These are phyloP conservation scores for Trichoplusia ni DNA, from an alignment of 1,140 invertebrate genomes.

Conservation along the genomic window DNA sequence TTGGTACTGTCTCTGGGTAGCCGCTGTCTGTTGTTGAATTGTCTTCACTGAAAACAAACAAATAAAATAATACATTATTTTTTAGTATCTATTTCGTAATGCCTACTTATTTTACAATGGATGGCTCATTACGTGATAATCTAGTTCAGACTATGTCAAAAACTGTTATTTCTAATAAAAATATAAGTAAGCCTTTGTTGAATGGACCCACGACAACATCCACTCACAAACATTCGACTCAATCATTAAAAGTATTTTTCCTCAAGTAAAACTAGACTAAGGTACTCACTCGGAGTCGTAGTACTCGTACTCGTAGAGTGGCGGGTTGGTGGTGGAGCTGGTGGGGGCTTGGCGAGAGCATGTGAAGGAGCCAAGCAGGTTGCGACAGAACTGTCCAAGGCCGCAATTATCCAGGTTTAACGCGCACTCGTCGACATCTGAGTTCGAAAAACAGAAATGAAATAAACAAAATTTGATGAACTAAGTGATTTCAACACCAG, in stretches of 20 bases:
- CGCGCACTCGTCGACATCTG: constrained; percentile 87
- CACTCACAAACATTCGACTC: too few species aligned
- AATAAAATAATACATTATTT: too few species aligned
- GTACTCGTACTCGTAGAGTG: constrained; percentile 61
- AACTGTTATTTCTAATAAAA: too few species aligned
- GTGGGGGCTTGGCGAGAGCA: constrained; percentile 78
- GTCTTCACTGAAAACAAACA: constrained; percentile 49
- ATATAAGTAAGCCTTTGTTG: too few species aligned
- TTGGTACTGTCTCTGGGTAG: constrained; percentile 10
- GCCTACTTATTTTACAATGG: too few species aligned
- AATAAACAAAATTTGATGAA: neutral
- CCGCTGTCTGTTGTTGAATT: constrained; percentile 32
- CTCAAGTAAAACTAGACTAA: neutral
- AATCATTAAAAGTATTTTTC: neutral
- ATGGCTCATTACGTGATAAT: too few species aligned
- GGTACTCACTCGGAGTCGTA: constrained; percentile 66
- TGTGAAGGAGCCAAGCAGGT: constrained; percentile 87
- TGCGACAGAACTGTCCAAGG: constrained; percentile 86
- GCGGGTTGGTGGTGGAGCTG: constrained; percentile 38
- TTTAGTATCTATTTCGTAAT: too few species aligned
- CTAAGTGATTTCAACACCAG: too few species aligned
- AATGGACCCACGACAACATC: too few species aligned
- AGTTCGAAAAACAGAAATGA: too few species aligned
- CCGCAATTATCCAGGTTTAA: constrained; percentile 86
- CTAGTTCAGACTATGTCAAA: too few species aligned